These are phyloP conservation scores for Desoria tigrina DNA, from an alignment of 2,888 invertebrate species.

Conservation along the genomic window DNA sequence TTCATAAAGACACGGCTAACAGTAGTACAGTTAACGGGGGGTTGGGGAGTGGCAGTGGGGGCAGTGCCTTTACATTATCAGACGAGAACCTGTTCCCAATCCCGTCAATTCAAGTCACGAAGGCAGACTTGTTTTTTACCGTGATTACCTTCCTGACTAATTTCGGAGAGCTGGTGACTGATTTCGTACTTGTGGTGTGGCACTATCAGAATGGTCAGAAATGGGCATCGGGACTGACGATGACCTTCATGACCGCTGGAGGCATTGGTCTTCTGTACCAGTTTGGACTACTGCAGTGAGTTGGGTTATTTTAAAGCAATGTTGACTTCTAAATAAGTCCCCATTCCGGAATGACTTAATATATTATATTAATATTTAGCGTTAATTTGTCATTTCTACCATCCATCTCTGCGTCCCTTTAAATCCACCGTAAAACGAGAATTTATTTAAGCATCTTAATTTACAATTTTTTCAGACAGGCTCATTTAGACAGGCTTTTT, in stretches of 20 bases:
- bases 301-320: neutral
- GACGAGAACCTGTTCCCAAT: slow-evolving; percentile 25
- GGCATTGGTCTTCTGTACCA: slow-evolving; percentile 38
- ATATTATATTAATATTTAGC: too few relatives aligned
- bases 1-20: too few relatives aligned
- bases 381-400: too few relatives aligned
- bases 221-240: slow-evolving; percentile 44
- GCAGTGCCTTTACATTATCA: too few relatives aligned
- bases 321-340: neutral
- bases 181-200: slow-evolving; percentile 33
- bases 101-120: slow-evolving; percentile 27
- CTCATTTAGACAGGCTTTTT: slow-evolving; percentile 40
- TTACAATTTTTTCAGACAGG: slow-evolving; percentile 28
- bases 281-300: slow-evolving; percentile 39
- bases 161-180: slow-evolving; percentile 28
- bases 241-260: slow-evolving; percentile 31
- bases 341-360: too few relatives aligned
- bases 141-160: slow-evolving; percentile 28
- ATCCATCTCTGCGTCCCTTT: too few relatives aligned
- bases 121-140: slow-evolving; percentile 36
- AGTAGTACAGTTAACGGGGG: too few relatives aligned
- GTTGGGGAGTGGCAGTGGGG: too few relatives aligned
- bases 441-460: too few relatives aligned
- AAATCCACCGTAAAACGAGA: too few relatives aligned
- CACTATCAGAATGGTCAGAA: slow-evolving; percentile 31